Conservation (phyloP, 2,113 vertebrate genomes). For the Perccottus glenii region DNA sequence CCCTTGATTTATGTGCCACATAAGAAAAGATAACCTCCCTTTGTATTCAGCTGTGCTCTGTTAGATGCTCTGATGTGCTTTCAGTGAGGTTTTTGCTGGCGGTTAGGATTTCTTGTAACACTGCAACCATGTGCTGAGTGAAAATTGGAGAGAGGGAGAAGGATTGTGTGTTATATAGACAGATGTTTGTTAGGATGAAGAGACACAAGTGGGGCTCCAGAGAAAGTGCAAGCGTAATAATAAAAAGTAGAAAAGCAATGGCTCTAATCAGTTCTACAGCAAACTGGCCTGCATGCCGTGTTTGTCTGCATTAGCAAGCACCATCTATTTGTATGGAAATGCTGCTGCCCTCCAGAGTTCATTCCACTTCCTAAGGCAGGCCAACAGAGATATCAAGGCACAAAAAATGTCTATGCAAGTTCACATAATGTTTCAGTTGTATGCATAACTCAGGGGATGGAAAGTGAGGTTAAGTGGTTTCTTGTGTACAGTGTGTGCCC, state of each 20-base stretch:
- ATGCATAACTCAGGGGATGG: conserved; percentile 21
- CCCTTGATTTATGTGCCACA: conserved; percentile 12
- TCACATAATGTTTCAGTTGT: conserved; percentile 40
- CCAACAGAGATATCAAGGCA: conserved; percentile 47
- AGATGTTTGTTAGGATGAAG: conserved; percentile 17
- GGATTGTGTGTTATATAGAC: background rate
- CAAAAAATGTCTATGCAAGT: conserved; percentile 11
- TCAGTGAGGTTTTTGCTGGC: conserved; percentile 19
- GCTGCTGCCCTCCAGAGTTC: conserved; percentile 40
- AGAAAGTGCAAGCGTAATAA: conserved; percentile 35
- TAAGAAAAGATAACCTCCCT: conserved; percentile 2
- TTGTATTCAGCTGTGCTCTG: conserved; percentile 21
- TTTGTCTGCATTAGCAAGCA: conserved; percentile 39
- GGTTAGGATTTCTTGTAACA: conserved; percentile 6
- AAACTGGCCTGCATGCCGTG: conserved; percentile 37
- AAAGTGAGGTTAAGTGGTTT: conserved; percentile 21
- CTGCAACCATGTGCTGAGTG: background rate
- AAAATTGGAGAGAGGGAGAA: background rate
- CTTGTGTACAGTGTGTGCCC: conserved; percentile 6
- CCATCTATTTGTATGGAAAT: conserved; percentile 63
- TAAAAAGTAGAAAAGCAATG: conserved; percentile 37
- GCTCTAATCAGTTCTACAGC: conserved; percentile 46
- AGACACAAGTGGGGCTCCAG: conserved; percentile 1
- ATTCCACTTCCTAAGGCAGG: conserved; percentile 49
- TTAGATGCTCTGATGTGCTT: conserved; percentile 24